phyloP scores from a whole-genome alignment of 2,797 vertebrate genomes.

The Pipistrellus nathusii region DNA sequence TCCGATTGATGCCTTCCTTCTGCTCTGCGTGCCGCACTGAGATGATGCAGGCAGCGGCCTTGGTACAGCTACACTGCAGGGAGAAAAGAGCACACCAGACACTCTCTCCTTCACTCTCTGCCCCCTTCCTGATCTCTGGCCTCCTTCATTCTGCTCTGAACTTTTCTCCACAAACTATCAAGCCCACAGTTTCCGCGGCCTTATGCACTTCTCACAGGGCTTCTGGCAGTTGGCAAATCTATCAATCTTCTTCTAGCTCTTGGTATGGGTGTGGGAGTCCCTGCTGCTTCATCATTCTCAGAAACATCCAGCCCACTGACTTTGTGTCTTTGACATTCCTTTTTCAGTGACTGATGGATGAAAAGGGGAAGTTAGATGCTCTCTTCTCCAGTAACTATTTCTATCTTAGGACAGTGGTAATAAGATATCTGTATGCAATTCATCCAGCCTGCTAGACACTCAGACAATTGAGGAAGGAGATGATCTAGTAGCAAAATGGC shows the following conservation, averaged over 20 bases:
- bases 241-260: not conserved
- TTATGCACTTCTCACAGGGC: not conserved
- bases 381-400: not conserved
- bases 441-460: not conserved
- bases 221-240: not conserved
- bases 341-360: not conserved
- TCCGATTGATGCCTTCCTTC: not conserved
- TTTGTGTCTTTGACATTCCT: not conserved
- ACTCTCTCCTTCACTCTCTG: no score
- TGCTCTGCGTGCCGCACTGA: accelerated
- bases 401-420: not conserved
- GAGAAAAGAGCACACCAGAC: not conserved
- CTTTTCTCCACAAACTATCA: not conserved
- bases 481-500: not conserved
- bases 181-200: not conserved
- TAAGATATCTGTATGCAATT: not conserved
- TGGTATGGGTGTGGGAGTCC: not conserved
- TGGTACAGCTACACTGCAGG: no score
- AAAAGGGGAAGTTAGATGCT: not conserved
- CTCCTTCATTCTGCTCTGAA: not conserved
- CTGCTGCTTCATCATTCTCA: no score
- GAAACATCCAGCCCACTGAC: not conserved
- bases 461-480: not conserved
- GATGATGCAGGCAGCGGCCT: no score
- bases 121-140: not conserved